These are phyloP conservation scores for Melieria crassipennis DNA, from an alignment of 2,888 invertebrate genomes.

Conservation along the genomic window DNA sequence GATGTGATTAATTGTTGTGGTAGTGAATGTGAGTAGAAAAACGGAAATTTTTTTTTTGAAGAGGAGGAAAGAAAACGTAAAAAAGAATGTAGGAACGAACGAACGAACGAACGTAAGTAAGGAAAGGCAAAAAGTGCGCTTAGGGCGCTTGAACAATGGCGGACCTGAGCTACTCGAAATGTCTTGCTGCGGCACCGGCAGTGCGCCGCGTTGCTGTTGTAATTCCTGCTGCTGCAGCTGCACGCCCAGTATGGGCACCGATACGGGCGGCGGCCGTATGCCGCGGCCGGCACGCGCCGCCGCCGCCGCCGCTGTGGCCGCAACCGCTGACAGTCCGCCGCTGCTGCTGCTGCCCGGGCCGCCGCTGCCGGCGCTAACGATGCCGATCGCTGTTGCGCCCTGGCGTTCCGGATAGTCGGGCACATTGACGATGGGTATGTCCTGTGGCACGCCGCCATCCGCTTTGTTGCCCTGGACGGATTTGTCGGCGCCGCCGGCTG, in stretches of 20 bases:
- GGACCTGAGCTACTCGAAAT: constrained; percentile 67
- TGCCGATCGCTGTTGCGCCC: constrained; percentile 25
- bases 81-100: constrained; percentile 29
- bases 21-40: background rate
- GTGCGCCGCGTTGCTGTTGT: constrained; percentile 61
- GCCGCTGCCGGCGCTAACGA: constrained; percentile 18
- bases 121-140: background rate
- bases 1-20: background rate
- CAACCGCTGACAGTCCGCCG: constrained; percentile 49
- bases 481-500: constrained; percentile 58
- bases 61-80: constrained; percentile 2
- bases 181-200: constrained; percentile 69
- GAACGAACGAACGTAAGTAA: background rate
- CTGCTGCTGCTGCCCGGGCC: constrained; percentile 35
- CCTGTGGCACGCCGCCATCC: constrained; percentile 45
- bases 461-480: constrained; percentile 55
- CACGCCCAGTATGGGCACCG: constrained; percentile 60
- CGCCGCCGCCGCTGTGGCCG: constrained; percentile 53
- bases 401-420: constrained; percentile 59
- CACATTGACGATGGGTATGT: constrained; percentile 64
- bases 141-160: constrained; percentile 47
- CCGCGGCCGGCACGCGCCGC: constrained; percentile 56
- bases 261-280: constrained; percentile 58
- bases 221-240: constrained; percentile 64
- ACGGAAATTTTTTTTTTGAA: too few relatives aligned